Evolutionary conservation across 2,888 invertebrate genomes (phyloP), one percentile per base, ranked within the genome.

Genomic region (Noctua janthina): DNA sequence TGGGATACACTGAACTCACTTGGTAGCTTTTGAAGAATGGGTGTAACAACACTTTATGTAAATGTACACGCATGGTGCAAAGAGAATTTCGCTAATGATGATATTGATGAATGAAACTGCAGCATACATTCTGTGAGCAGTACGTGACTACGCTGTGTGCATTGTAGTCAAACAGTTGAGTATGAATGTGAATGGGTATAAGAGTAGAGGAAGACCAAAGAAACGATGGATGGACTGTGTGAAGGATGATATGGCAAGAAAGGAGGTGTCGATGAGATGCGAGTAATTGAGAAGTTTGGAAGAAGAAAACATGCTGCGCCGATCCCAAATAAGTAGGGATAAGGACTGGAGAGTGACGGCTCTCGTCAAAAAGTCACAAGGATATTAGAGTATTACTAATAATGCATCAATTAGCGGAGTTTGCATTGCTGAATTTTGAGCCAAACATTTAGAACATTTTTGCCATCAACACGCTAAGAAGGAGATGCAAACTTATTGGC

Each of bases 1-100:
- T 78, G 78, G 17, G 73, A 2, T 59, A 86, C 78, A 84, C 75
- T 75, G 78, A 54, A 64, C 64, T 64, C 35, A 35, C 20, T 39
- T 43, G 7, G 17, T 29, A 29, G 29, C 29, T 29, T 15, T n/a
- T 0, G 7, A 43, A 68, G 6, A 82, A 23, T 74, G 17, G 6
- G 13, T 62, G n/a, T 23, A 39, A 15, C 1, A 35, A 49, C n/a
- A 39, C 29, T 4, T 5, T 29, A 7, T 7, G 2, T 29, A 29
- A 29, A n/a, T n/a, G n/a, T 13, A 62, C 13, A 15, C 7, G 2
- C 7, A 49, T 17, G 10, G 10, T 13, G 11, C 29, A 5, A 43
- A 46, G 0, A 73, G 8, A 46, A 10, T 17, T 49, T 17, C 6
- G n/a, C n/a, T 64, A 17, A 39, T 66, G 23, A 49, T 64, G 20